Base-by-base conservation (phyloP, 2,888 invertebrate genomes). In the Ernsta delagoae region DNA sequence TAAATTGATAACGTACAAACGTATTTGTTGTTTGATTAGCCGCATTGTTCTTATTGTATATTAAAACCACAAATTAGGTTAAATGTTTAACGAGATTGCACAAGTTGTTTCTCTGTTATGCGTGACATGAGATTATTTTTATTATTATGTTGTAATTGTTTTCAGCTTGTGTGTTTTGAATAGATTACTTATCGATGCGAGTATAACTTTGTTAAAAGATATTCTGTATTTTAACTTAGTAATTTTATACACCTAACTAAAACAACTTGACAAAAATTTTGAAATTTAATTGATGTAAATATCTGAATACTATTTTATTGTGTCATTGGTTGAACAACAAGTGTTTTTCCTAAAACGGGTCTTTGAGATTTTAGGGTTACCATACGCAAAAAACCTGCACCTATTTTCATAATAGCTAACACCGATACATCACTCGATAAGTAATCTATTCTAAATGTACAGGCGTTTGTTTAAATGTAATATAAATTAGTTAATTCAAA, bases 21-120 rank as follows among this genome's bases (percentile, higher is more conserved):
- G 5, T 11, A 56, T 16, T 34, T 43, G 57, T 62, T 68, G 56
- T 62, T 68, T 53, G 9, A 50, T 62, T 68, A 62, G 62, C 68
- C 62, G 68, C 68, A 68, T 68, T 68, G 63, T 59, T 63, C 63
- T 62, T 69, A 69, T 69, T 69, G 54, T 68, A 57, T 60, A 67
- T 61, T 61, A n/a, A 53, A 69, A 31, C 48, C 69, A 69, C 62
- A 69, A 62, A 69, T 48, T 69, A 69, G 69, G 69, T 69, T 69
- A 69, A 68, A 39, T 68, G 36, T 57, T 36, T 57, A 59, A 63
- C 31, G 59, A 62, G 59, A 54, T 68, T 68, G 62, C 68, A 62
- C 67, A 36, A 66, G 61, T 67, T 61, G 36, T 63, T 69, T 69
- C 69, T 63, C 63, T 69, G 69, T 69, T 69, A 63, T 59, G 63